Conservation (phyloP, 1,140 invertebrate species). For the Papilio polyxenes region DNA sequence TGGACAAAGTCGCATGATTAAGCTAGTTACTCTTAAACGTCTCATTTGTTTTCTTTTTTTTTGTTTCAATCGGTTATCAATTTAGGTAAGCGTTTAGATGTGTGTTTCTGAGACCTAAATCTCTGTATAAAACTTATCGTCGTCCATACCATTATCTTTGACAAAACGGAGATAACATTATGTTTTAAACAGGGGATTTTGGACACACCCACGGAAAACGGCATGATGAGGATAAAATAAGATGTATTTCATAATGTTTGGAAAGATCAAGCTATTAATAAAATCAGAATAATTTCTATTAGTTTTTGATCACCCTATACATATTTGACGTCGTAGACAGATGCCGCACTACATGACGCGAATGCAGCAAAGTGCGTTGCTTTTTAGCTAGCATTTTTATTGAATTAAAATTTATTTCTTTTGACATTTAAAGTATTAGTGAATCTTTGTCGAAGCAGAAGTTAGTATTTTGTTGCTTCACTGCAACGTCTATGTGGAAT, state of each 20-base stretch:
- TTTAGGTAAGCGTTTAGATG: not conserved
- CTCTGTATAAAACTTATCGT: too few species aligned
- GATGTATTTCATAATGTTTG: not conserved
- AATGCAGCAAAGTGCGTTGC: not conserved
- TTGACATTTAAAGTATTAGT: too few species aligned
- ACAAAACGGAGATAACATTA: too few species aligned
- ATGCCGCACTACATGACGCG: not conserved
- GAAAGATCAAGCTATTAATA: not conserved
- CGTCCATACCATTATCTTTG: too few species aligned
- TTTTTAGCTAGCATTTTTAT: too few species aligned
- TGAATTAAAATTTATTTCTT: too few species aligned
- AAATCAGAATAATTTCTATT: not conserved
- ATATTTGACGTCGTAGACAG: not conserved
- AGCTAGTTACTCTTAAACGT: not conserved
- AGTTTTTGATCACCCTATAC: not conserved
- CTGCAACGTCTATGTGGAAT: not conserved
- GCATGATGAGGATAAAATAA: not conserved
- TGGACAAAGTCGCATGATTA: too few species aligned
- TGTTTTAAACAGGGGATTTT: too few species aligned
- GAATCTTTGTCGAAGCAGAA: too few species aligned
- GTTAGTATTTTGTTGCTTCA: not conserved
- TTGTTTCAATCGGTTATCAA: not conserved
- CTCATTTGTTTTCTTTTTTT: constrained; percentile 13
- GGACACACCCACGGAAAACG: too few species aligned
- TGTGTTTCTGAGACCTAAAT: too few species aligned